Evolutionary conservation across 1,140 invertebrate genomes (phyloP).

Genomic region (Coenobita brevimanus): DNA sequence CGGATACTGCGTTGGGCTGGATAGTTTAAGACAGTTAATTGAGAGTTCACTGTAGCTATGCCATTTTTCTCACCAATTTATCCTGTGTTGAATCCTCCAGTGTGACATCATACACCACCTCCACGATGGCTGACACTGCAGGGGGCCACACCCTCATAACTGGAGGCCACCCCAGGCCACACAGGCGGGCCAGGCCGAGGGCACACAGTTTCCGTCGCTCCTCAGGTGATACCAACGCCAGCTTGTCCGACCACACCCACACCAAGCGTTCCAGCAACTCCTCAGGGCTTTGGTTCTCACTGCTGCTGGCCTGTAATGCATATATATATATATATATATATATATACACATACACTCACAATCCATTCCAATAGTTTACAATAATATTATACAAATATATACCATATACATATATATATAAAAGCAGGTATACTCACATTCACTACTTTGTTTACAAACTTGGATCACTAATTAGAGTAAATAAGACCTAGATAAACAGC

Average conservation of each 20-base stretch:
- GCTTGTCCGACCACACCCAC: slow-evolving; percentile 85
- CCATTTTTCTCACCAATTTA: slow-evolving; percentile 71
- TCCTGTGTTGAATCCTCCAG: slow-evolving; percentile 81
- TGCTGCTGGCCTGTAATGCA: slow-evolving; percentile 28
- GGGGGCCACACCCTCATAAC: slow-evolving; percentile 81
- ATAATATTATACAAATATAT: background rate
- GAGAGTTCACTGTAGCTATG: background rate
- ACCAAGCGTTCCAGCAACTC: slow-evolving; percentile 81
- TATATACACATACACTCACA: background rate
- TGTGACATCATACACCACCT: slow-evolving; percentile 90
- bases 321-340: background rate
- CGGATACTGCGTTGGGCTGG: too few relatives aligned
- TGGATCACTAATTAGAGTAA: too few relatives aligned
- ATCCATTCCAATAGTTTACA: too few relatives aligned
- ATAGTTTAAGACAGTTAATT: too few relatives aligned
- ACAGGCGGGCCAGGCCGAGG: slow-evolving; percentile 86
- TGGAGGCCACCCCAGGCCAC: slow-evolving; percentile 74
- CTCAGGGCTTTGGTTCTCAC: slow-evolving; percentile 73
- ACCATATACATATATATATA: too few relatives aligned
- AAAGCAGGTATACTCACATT: too few relatives aligned
- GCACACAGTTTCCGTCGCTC: slow-evolving; percentile 88
- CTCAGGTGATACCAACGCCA: slow-evolving; percentile 83
- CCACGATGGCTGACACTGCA: slow-evolving; percentile 84
- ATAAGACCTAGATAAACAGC: too few relatives aligned
- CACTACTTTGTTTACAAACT: too few relatives aligned